Evolutionary conservation across 2,113 vertebrate species (phyloP).

Genomic region (Mus pahari): DNA sequence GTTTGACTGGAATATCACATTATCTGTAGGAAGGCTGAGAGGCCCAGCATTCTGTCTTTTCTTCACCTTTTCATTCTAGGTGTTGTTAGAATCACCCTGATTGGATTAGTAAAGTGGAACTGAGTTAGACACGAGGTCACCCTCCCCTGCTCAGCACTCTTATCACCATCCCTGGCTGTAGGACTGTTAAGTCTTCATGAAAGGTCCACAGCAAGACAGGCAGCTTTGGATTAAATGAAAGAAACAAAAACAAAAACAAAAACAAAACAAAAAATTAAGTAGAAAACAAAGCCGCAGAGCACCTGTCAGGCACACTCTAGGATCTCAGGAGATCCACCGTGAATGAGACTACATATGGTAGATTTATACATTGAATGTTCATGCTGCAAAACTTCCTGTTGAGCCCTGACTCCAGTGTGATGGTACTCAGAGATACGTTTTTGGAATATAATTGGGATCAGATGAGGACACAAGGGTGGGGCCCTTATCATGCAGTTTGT

Average conservation of each 20-base stretch:
- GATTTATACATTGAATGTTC: not conserved
- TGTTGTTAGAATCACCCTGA: not conserved
- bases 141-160: not conserved
- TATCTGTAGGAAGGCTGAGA: not conserved
- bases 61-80: not conserved
- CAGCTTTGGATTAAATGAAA: not conserved
- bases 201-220: not conserved
- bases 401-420: not conserved
- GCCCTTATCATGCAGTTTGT: not conserved
- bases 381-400: not conserved
- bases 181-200: not conserved
- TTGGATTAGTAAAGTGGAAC: not conserved
- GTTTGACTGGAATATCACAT: not conserved
- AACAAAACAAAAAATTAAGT: no score
- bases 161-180: fast-evolving
- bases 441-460: not conserved
- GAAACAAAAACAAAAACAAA: not conserved
- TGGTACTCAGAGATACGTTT: not conserved
- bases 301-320: not conserved
- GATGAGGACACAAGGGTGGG: not conserved
- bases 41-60: not conserved
- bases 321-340: not conserved
- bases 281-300: not conserved
- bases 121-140: not conserved
- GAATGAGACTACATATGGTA: not conserved